Evolutionary conservation across 2,888 invertebrate species (phyloP).

Genomic region (Tupiocoris notatus): DNA sequence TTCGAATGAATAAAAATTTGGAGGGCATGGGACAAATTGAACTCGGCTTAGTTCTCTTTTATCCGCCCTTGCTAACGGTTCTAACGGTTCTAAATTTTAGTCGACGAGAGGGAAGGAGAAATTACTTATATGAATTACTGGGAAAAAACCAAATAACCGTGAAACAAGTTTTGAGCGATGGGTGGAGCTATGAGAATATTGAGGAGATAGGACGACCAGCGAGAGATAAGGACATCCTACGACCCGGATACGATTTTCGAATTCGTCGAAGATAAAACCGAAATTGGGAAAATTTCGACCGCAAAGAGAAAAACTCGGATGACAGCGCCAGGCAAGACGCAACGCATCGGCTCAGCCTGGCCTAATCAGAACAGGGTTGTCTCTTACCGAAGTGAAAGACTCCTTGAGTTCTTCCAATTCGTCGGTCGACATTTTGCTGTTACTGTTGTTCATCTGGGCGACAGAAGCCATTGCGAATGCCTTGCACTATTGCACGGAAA

Average conservation of each 20-base stretch:
- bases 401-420: conserved; percentile 73
- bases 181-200: not conserved
- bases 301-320: too few relatives aligned
- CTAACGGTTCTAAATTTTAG: too few relatives aligned
- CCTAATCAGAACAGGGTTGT: not conserved
- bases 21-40: too few relatives aligned
- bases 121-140: too few relatives aligned
- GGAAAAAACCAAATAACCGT: too few relatives aligned
- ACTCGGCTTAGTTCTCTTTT: too few relatives aligned
- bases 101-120: too few relatives aligned
- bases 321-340: not conserved
- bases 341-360: not conserved
- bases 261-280: not conserved
- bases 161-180: too few relatives aligned
- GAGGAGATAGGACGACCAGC: not conserved
- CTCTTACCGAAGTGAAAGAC: conserved; percentile 69
- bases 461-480: conserved; percentile 31
- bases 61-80: too few relatives aligned
- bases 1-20: too few relatives aligned
- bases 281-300: too few relatives aligned
- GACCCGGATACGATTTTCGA: not conserved
- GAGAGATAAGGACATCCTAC: not conserved
- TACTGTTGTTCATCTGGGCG: conserved; percentile 31
- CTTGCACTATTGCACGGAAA: not conserved
- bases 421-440: conserved; percentile 55